A percentile compares a stretch with the other conserved stretches of the same genome.
Conservation (phyloP, 2,888 invertebrate species). For the Andricus curvator region DNA sequence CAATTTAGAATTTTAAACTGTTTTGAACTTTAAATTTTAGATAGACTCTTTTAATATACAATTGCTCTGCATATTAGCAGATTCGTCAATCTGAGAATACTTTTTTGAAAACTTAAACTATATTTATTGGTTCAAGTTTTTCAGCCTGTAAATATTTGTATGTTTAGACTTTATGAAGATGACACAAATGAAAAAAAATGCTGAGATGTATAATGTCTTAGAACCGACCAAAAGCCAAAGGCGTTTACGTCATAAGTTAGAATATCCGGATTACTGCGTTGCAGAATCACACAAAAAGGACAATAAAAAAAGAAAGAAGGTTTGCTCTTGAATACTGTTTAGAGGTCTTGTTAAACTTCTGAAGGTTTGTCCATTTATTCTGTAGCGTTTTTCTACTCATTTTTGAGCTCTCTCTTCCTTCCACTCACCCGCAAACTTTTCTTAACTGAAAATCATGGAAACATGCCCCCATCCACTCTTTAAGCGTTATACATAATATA, state of each 20-base stretch:
- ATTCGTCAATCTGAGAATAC: background rate
- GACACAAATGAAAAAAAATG: background rate
- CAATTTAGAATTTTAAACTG: too few relatives aligned
- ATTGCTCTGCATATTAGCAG: too few relatives aligned
- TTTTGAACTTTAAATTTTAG: too few relatives aligned
- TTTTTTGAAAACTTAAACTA: background rate
- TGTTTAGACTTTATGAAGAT: background rate
- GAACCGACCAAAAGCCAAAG: background rate
- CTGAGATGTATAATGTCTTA: background rate
- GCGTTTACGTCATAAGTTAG: background rate
- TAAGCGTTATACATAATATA: background rate
- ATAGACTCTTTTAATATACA: too few relatives aligned
- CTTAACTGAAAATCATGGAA: background rate
- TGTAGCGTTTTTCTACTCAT: too few relatives aligned
- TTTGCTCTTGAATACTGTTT: background rate
- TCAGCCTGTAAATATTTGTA: background rate
- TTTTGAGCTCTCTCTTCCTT: too few relatives aligned
- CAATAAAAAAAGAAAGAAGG: background rate
- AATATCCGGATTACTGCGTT: background rate
- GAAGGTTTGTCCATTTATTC: background rate
- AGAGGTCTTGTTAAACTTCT: background rate
- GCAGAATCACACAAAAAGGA: background rate
- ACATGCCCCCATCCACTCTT: background rate
- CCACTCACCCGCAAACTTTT: too few relatives aligned
- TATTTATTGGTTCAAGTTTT: background rate